Evolutionary conservation across 2,113 vertebrate genomes (phyloP), one percentile per base, ranked within the genome.

Genomic region (Tetrax tetrax): DNA sequence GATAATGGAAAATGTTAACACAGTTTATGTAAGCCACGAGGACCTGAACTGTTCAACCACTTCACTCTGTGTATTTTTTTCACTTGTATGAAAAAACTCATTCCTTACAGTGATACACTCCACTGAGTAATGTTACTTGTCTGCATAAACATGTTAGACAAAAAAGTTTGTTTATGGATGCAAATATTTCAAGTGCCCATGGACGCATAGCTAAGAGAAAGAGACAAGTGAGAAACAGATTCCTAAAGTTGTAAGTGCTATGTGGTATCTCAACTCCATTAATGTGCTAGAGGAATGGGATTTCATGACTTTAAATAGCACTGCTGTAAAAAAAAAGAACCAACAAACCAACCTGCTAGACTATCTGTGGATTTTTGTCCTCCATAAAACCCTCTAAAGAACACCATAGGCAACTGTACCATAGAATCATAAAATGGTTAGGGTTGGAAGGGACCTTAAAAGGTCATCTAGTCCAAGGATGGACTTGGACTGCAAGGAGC

Each of bases 1-100:
- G 57, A 53, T 54, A 91, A 92, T 79, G 66, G 89, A 68, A 95
- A 91, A 84, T 38, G 53, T 93, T 87, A 82, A 47, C 80, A 14
- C 18, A 20, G 24, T 93, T 92, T 84, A 53, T 72, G 80, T 72
- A 89, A 94, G 65, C 48, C 48, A 35, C 77, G 65, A 10, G 7
- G 59, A 69, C 70, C 45, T 65, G 74, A 96, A 29, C 61, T 65
- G 11, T 76, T 89, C 76, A 89, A 9, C 59, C 66, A 35, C 66
- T 93, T 94, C 37, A 53, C 35, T 22, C 60, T 76, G 53, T 18
- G 15, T 64, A 4, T 79, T 28, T 75, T 65, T 92, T 71, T 24
- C 12, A 50, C 66, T 77, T 68, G 53, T 14, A 35, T 33, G 29
- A 81, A 70, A 64, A 75, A 54, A 20, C 24, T 70, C 38, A 19